Evolutionary conservation across 2,888 invertebrate species (phyloP).

Genomic region (Orthonychiurus folsomi): DNA sequence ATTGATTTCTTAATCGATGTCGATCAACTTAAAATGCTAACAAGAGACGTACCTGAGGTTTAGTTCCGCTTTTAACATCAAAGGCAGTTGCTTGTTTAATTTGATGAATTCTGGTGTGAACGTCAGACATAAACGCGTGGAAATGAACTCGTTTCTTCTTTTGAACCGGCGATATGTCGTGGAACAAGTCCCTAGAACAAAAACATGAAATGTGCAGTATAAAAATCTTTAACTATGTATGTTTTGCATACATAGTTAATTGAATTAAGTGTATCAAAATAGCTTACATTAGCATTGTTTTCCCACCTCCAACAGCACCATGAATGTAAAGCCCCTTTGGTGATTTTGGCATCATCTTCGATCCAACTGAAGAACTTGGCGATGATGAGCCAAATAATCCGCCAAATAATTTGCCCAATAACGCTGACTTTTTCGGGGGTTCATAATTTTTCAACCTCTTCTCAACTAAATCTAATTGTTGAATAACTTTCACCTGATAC

Average conservation of each 20-base stretch:
- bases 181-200: slow-evolving; percentile 97
- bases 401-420: slow-evolving; percentile 46
- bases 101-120: slow-evolving; percentile 80
- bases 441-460: slow-evolving; percentile 54
- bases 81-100: slow-evolving; percentile 58
- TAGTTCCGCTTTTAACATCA: slow-evolving; percentile 47
- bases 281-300: slow-evolving; percentile 97
- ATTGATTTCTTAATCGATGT: no score
- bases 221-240: no score
- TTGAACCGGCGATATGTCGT: slow-evolving; percentile 58
- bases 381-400: slow-evolving; percentile 13
- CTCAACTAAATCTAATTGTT: slow-evolving; percentile 61
- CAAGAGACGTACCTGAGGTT: no score
- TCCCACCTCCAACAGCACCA: slow-evolving; percentile 52
- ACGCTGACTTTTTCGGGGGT: slow-evolving; percentile 46
- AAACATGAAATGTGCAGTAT: no score
- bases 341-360: slow-evolving; percentile 42
- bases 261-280: no score
- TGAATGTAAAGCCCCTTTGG: slow-evolving; percentile 79
- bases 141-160: slow-evolving; percentile 74
- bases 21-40: no score
- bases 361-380: slow-evolving; percentile 30
- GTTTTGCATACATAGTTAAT: no score
- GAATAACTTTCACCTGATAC: slow-evolving; percentile 62
- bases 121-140: slow-evolving; percentile 93